Conservation (phyloP, 2,888 invertebrate genomes). For the Nebria salina region DNA sequence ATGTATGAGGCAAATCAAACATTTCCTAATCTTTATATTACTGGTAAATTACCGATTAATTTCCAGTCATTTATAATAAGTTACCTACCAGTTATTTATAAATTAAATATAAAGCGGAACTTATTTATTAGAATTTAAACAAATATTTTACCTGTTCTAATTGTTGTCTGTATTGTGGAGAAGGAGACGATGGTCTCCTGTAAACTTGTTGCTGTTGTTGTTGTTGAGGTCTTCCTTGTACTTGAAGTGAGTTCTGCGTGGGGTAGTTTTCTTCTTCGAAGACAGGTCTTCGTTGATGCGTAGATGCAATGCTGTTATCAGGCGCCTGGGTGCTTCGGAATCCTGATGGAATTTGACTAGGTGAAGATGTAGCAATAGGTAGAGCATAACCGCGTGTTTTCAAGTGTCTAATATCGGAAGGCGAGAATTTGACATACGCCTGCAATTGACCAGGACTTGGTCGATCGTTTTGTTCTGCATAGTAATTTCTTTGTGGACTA, state of each 20-base stretch:
- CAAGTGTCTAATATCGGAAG: conserved; percentile 49
- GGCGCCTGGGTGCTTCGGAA: conserved; percentile 33
- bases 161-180: conserved; percentile 49
- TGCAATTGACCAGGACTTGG: conserved; percentile 42
- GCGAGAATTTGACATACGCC: conserved; percentile 49
- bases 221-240: conserved; percentile 51
- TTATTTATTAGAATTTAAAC: background rate
- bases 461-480: conserved; percentile 38
- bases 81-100: too few relatives aligned
- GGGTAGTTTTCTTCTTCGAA: conserved; percentile 53
- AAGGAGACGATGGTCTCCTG: conserved; percentile 25
- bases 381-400: conserved; percentile 53
- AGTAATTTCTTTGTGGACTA: conserved; percentile 46
- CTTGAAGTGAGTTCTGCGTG: conserved; percentile 51
- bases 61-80: too few relatives aligned
- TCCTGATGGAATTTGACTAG: conserved; percentile 22
- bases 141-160: conserved; percentile 46
- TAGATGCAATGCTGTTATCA: conserved; percentile 45
- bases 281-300: conserved; percentile 51
- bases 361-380: conserved; percentile 48
- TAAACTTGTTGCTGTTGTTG: conserved; percentile 32
- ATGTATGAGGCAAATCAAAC: too few relatives aligned
- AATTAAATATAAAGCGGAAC: too few relatives aligned
- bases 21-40: too few relatives aligned
- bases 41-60: too few relatives aligned